phyloP scores from a whole-genome alignment of 2,797 vertebrate species.

The Urophycis tenuis region DNA sequence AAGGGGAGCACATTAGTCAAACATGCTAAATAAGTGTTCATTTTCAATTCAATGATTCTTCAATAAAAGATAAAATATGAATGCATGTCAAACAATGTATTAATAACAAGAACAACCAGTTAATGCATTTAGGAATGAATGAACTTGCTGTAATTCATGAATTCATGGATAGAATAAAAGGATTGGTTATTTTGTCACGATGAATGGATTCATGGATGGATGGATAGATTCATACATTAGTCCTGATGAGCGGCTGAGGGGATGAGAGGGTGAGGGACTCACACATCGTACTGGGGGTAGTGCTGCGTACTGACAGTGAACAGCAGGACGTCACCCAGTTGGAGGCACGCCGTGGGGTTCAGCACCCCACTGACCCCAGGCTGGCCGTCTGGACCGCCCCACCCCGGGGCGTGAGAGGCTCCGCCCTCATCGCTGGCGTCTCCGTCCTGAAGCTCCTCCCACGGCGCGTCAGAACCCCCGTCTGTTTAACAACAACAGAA shows the following conservation, averaged over 20 bases:
- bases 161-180: not conserved
- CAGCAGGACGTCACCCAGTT: conserved; percentile 61
- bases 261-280: conserved; percentile 41
- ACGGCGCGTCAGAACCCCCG: conserved; percentile 2
- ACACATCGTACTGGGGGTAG: conserved; percentile 85
- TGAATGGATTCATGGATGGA: not conserved
- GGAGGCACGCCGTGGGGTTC: conserved; percentile 80
- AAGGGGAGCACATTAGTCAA: not conserved
- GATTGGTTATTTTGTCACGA: not conserved
- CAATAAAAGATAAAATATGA: too few species aligned
- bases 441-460: conserved; percentile 15
- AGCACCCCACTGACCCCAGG: conserved; percentile 59
- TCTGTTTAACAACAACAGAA: conserved; percentile 29
- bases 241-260: not conserved
- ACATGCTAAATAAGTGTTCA: not conserved
- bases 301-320: conserved; percentile 73
- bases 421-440: conserved; percentile 17
- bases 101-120: not conserved
- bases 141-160: not conserved
- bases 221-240: rapidly evolving
- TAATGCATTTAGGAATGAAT: not conserved
- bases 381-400: conserved; percentile 24
- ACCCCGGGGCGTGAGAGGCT: conserved; percentile 22
- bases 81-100: too few species aligned
- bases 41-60: not conserved